Evolutionary conservation across 2,113 vertebrate species (phyloP), one percentile per base, ranked within the genome.

Genomic region (Barbus barbus): DNA sequence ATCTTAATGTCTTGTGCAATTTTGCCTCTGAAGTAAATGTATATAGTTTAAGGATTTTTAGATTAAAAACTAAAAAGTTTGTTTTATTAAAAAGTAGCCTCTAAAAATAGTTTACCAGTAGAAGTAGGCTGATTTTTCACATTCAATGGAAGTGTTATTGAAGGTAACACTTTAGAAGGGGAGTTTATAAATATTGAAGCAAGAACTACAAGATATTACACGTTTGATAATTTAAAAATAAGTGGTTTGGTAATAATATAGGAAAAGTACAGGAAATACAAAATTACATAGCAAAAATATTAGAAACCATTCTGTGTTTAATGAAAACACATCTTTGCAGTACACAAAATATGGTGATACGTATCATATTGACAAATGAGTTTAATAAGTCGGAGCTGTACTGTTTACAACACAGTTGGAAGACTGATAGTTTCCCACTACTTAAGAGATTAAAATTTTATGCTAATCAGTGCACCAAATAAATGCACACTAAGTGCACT

Each of bases 401-500:
- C 33, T 71, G 9, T 38, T 12, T 71, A 71, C 67, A 16, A 5
- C 67, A 41, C 69, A 44, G 36, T 44, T 72, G 12, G 22, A 38
- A 41, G 36, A 72, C 8, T 24, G 12, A 24, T 44, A 7, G 38
- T 44, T 72, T 41, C 38, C 38, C 22, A n/a, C 69, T 44, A 44
- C 69, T 72, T 14, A 44, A 44, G 69, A 44, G 38, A 72, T 72
- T 41, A 26, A 24, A 73, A 13, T 46, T 26, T 73, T 73, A 73
- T 44, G 69, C 38, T 46, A 73, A 46, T 44, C 69, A 73, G 13
- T 24, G 22, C 38, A 73, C 38, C 13, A 44, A 73, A 73, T 73
- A 73, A 73, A 73, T 73, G 22, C n/a, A 14, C 22, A 8, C 38
- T 72, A 72, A 72, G 38, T 44, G 22, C 22, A 72, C 69, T 72